A percentile compares a stretch with the other conserved stretches of the same genome.
phyloP scores from a whole-genome alignment of 2,113 vertebrate genomes.

The Sorex fumeus region DNA sequence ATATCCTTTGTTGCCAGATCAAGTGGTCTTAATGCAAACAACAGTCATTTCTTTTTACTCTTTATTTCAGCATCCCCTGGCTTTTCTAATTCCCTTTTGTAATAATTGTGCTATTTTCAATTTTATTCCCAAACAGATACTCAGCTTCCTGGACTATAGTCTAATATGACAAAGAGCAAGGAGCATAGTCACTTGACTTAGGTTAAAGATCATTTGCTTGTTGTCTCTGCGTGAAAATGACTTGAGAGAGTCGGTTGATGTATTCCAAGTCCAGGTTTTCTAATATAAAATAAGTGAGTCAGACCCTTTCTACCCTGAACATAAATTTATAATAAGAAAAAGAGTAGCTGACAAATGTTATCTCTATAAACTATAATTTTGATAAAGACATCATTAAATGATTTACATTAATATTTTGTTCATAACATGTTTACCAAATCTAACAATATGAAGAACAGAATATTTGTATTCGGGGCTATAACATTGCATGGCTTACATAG shows the following conservation, averaged over 20 bases:
- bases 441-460: background rate
- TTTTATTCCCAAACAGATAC: constrained; percentile 10
- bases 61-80: background rate
- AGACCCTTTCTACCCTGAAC: background rate
- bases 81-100: background rate
- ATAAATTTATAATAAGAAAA: constrained; percentile 27
- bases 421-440: background rate
- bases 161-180: background rate
- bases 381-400: background rate
- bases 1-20: background rate
- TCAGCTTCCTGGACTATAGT: background rate
- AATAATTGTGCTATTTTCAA: constrained; percentile 19
- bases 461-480: background rate
- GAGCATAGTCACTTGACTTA: background rate
- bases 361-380: background rate
- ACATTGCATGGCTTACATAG: background rate
- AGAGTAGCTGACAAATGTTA: background rate
- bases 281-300: background rate
- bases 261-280: background rate
- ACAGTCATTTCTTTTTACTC: background rate
- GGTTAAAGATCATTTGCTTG: background rate
- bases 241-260: background rate
- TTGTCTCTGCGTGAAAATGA: constrained; percentile 37
- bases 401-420: background rate
- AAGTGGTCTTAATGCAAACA: background rate